Conservation (phyloP, 2,113 vertebrate genomes). For the Zootoca vivipara region DNA sequence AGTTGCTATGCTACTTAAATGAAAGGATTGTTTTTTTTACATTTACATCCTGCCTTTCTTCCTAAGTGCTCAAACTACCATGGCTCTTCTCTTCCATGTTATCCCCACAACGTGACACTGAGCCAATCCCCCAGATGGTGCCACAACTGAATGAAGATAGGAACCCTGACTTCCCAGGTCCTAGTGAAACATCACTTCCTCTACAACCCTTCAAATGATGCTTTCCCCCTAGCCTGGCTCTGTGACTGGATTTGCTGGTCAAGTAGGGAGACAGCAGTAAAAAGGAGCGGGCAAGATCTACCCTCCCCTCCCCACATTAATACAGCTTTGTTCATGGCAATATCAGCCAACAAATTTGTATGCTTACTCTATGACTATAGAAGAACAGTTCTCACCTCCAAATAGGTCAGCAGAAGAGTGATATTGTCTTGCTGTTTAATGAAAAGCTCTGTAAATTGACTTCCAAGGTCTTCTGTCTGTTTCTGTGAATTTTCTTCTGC, state of each 20-base stretch:
- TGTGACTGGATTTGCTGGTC: not conserved
- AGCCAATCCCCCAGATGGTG: too few species aligned
- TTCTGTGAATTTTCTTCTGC: conserved; percentile 90
- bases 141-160: too few species aligned
- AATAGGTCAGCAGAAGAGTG: conserved; percentile 86
- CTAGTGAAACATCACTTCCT: not conserved
- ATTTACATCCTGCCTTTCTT: too few species aligned
- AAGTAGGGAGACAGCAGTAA: not conserved
- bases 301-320: fast-evolving
- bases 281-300: not conserved
- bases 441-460: conserved; percentile 92
- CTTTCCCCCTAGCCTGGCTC: not conserved
- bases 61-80: too few species aligned
- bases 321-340: not conserved
- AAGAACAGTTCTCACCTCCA: conserved; percentile 83
- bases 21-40: too few species aligned
- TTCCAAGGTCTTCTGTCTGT: conserved; percentile 89
- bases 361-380: not conserved
- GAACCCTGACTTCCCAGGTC: too few species aligned
- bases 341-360: fast-evolving
- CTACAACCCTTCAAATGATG: not conserved
- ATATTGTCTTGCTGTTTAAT: conserved; percentile 93
- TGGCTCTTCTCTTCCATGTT: too few species aligned
- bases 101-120: too few species aligned
- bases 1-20: not conserved